Evolutionary conservation across 1,140 invertebrate species (phyloP), one percentile per base, ranked within the genome.

Genomic region (Amyelois transitella): DNA sequence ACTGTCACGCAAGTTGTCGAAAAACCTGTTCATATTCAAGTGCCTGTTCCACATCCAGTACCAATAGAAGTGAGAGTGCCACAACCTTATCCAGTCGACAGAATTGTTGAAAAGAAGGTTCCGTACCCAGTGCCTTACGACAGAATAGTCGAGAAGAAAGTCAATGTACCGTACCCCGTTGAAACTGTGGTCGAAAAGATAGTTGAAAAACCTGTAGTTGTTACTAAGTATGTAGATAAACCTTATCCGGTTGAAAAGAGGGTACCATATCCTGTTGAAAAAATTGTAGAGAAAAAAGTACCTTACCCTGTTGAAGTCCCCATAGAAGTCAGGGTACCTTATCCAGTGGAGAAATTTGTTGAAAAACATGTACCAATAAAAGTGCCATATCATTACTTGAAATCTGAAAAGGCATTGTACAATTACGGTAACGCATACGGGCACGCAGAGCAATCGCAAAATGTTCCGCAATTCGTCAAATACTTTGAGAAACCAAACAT

Each of bases 291-390:
- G 55, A 87, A 81, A 69, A 89, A 77, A 77, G 83, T 88, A 43
- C 91, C 90, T 6, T 90, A 90, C 63, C 80, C 87, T 0, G 79
- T 92, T 0, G 86, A 92, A 55, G 80, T 90, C 8, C 89, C 90
- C 25, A 74, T 91, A 51, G 83, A 90, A 7, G 75, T 91, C 0
- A 89, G 90, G 64, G 74, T 90, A 0, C 89, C 90, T 1, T 91
- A 92, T 61, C 81, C 89, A 14, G 77, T 89, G 0, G 88, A 91
- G 51, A 90, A 75, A 55, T 72, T 77, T 49, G 68, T 85, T 1
- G 83, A 89, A 58, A 88, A 86, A 60, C 73, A 70, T 18, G 49
- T 67, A 0, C 55, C 51, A 21, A 52, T 75, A 43, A 60, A 55
- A 44, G 57, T 81, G 8, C 85, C 83, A 14, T 82, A 82, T 53